Conservation (phyloP, 1,140 invertebrate genomes). For the Drosophila equinoxialis region DNA sequence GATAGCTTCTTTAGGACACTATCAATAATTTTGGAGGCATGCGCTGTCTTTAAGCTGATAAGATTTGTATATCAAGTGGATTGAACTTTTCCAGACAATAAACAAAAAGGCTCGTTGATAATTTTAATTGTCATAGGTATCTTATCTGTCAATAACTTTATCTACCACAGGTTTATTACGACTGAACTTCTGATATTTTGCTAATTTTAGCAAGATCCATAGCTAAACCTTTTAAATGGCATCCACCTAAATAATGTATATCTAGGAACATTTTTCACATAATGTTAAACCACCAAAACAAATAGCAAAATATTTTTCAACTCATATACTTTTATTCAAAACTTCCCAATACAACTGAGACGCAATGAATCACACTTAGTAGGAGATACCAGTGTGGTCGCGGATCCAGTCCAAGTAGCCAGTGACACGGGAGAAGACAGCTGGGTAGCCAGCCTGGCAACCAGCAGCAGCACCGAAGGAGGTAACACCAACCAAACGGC, state of each 20-base stretch:
- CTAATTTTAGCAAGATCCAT: neutral
- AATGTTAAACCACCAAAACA: neutral
- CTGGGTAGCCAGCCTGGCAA: constrained; percentile 82
- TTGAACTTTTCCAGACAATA: neutral
- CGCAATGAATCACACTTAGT: constrained; percentile 9
- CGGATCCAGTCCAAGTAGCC: constrained; percentile 84
- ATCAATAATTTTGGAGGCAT: neutral
- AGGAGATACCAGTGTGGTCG: constrained; percentile 59
- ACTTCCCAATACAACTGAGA: neutral
- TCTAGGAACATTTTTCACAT: neutral
- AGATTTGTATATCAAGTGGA: neutral
- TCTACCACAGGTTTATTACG: neutral
- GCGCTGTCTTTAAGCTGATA: neutral
- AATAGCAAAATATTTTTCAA: neutral
- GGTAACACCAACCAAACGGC: constrained; percentile 48
- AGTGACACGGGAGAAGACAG: constrained; percentile 84
- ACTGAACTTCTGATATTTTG: neutral
- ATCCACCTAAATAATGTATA: too few relatives aligned
- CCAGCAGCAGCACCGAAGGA: constrained; percentile 46
- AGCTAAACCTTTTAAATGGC: neutral
- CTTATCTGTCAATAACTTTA: neutral
- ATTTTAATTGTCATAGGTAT: neutral
- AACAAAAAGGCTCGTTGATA: neutral
- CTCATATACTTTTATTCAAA: constrained; percentile 22
- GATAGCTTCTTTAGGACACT: neutral